Conservation (phyloP, 2,113 vertebrate species). For the Proterorhinus semilunaris region DNA sequence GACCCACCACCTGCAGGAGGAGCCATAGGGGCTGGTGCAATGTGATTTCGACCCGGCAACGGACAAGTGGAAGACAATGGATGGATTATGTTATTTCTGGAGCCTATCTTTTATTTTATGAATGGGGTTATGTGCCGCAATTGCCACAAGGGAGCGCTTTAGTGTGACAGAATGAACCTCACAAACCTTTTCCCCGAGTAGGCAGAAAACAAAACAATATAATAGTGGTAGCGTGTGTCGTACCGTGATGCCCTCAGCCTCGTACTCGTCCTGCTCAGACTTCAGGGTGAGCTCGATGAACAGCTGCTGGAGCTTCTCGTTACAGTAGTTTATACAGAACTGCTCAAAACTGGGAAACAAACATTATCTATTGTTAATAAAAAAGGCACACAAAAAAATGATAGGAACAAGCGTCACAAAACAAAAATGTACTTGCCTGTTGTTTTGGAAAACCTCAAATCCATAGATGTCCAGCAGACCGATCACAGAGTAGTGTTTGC, state of each 20-base stretch:
- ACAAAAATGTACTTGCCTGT: conserved; percentile 78
- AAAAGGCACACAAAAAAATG: neutral
- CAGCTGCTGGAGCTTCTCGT: conserved; percentile 96
- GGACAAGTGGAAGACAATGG: no score
- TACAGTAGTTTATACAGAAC: conserved; percentile 98
- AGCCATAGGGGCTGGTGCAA: no score
- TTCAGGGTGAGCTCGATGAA: conserved; percentile 97
- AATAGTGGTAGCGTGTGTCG: conserved; percentile 32
- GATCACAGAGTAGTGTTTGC: conserved; percentile 85
- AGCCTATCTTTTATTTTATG: neutral
- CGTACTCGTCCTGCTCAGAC: conserved; percentile 96
- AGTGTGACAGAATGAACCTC: neutral
- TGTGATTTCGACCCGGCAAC: no score
- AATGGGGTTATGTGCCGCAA: neutral
- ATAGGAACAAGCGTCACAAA: no score
- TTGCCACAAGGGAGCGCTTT: neutral
- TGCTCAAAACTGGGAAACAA: conserved; percentile 88
- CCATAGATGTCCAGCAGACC: conserved; percentile 97
- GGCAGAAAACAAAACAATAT: neutral
- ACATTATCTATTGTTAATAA: neutral
- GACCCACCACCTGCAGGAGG: no score
- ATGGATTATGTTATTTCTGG: neutral
- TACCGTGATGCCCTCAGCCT: conserved; percentile 95
- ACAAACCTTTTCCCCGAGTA: neutral
- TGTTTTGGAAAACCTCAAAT: conserved; percentile 96